phyloP scores from a whole-genome alignment of 2,888 invertebrate species.

The Epinotia brunnichana region DNA sequence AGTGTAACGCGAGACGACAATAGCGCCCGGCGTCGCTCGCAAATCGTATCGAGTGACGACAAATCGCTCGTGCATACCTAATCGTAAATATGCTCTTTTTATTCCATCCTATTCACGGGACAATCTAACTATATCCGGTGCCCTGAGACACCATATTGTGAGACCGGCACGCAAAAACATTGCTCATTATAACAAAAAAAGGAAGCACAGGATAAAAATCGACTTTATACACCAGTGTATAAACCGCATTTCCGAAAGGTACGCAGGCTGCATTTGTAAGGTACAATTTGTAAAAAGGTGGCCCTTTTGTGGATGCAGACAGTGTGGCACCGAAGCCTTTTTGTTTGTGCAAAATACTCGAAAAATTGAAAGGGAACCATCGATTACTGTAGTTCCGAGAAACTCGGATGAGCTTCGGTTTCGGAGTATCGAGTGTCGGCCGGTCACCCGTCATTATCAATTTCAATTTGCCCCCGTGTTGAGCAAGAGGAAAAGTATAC shows the following conservation, averaged over 20 bases:
- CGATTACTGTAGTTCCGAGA: conserved; percentile 67
- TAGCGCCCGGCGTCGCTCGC: conserved; percentile 65
- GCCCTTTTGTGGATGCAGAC: conserved; percentile 79
- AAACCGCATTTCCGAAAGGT: conserved; percentile 57
- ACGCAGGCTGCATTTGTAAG: conserved; percentile 73
- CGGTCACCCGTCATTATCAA: conserved; percentile 38
- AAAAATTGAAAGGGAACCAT: conserved; percentile 63
- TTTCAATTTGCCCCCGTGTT: conserved; percentile 35
- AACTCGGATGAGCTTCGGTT: conserved; percentile 57
- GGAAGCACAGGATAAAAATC: conserved; percentile 52
- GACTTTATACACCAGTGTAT: conserved; percentile 52
- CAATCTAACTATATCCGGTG: conserved; percentile 77
- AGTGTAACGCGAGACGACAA: conserved; percentile 78
- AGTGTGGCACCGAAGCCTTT: conserved; percentile 78
- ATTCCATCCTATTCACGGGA: conserved; percentile 66
- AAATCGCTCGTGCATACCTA: conserved; percentile 82
- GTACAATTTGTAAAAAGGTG: conserved; percentile 71
- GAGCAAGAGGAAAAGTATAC: conserved; percentile 22
- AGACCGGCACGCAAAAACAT: conserved; percentile 70
- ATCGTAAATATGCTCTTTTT: conserved; percentile 78
- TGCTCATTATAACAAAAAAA: conserved; percentile 66
- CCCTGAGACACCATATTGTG: conserved; percentile 70
- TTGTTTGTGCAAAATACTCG: conserved; percentile 71
- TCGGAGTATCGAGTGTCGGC: conserved; percentile 36
- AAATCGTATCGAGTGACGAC: conserved; percentile 76